Evolutionary conservation across 23 tunicate genomes (phyloP), one percentile per base, ranked within the genome.

Genomic region (Halocynthia roretzi): DNA sequence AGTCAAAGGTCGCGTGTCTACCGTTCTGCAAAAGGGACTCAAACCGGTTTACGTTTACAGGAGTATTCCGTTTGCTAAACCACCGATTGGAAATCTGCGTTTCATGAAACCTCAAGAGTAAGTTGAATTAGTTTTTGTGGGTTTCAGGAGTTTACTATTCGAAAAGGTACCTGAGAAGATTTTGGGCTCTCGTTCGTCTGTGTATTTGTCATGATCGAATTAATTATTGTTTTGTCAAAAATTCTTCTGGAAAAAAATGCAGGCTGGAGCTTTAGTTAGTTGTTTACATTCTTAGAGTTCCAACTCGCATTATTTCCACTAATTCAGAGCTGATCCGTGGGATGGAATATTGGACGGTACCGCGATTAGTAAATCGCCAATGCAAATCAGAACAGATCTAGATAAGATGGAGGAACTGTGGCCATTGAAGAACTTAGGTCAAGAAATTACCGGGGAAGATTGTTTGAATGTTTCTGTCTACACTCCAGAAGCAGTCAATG

Each of bases 391-490:
- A 40, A 8, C 5, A 54, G 18, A 48, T 8, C 51, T 21, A 23
- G 75, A 64, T 17, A 54, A 21, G 56, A 19, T 60, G 8, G 51
- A 51, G 5, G 19, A 48, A 0, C 64, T 22, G 22, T 8, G 56
- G 50, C 84, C 84, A 2, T 17, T 17, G 22, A 80, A 80, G 70
- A 69, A 6, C 8, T 4, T 15, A 51, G 50, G 54, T 50, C 54
- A 71, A 19, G 50, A 10, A 68, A 53, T 31, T 15, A 51, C 18
- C 50, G 51, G 54, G 21, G 87, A 84, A 69, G 87, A 84, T 84
- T 84, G 87, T 70, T 61, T 84, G 70, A 66, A 84, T 62, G 19
- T 77, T 50, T 77, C 81, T 71, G 82, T 84, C 51, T 84, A 77
- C 77, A 80, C 71, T 40, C 87, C 87, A 19, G 60, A 72, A 20